Conservation (phyloP, 2,888 invertebrate genomes). For the Macrosoma leucophasiata region DNA sequence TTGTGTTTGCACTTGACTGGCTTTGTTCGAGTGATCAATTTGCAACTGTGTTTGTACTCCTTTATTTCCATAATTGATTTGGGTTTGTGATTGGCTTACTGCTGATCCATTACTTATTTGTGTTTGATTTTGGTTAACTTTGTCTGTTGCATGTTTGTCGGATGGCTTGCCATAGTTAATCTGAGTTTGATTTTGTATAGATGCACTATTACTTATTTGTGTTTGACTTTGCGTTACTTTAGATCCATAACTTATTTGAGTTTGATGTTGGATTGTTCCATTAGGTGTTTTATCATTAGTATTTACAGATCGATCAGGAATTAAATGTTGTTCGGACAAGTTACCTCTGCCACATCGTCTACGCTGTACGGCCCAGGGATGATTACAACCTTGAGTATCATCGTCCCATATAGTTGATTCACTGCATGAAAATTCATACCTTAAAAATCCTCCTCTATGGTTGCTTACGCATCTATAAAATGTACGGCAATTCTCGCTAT, state of each 20-base stretch:
- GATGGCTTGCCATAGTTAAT: slow-evolving; percentile 8
- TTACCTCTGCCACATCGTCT: slow-evolving; percentile 47
- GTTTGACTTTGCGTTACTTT: slow-evolving; percentile 1
- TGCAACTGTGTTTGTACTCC: slow-evolving; percentile 7
- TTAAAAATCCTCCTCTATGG: slow-evolving; percentile 77
- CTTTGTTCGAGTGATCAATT: background rate
- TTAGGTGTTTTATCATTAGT: slow-evolving; percentile 1
- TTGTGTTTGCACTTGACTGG: slow-evolving; percentile 12
- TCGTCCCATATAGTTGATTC: slow-evolving; percentile 88
- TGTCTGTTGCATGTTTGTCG: slow-evolving; percentile 1
- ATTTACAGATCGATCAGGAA: too few relatives aligned
- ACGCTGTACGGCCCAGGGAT: slow-evolving; percentile 77
- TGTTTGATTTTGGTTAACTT: slow-evolving; percentile 7
- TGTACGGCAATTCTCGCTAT: slow-evolving; percentile 82
- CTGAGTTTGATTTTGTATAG: slow-evolving; percentile 5
- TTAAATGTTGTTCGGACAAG: slow-evolving; percentile 16
- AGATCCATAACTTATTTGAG: slow-evolving; percentile 10
- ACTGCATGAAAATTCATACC: slow-evolving; percentile 84
- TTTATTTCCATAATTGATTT: slow-evolving; percentile 8
- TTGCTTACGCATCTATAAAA: slow-evolving; percentile 86
- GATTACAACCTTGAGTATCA: slow-evolving; percentile 81
- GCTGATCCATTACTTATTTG: slow-evolving; percentile 3
- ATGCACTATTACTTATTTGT: slow-evolving; percentile 3
- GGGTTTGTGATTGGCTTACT: slow-evolving; percentile 3
- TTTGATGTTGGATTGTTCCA: slow-evolving; percentile 5